These are phyloP conservation scores for Lepidocolaptes lacrymiger DNA, from an alignment of 2,797 vertebrate genomes.

Conservation along the genomic window DNA sequence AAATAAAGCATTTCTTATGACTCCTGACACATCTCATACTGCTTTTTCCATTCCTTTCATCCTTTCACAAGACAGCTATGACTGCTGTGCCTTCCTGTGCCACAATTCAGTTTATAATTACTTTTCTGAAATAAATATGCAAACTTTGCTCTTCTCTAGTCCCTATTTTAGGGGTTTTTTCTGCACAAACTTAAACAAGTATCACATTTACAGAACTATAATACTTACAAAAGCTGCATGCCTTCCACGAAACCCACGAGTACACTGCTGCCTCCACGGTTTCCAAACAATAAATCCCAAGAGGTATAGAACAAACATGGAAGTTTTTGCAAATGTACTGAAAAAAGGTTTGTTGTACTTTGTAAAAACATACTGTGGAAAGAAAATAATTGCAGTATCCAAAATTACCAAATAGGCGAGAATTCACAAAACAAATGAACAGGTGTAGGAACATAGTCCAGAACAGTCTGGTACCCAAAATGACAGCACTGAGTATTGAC, in stretches of 20 bases:
- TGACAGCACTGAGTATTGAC: not conserved
- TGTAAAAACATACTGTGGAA: constrained; percentile 91
- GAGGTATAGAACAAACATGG: constrained; percentile 95
- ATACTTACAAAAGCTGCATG: constrained; percentile 88
- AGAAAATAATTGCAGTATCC: constrained; percentile 32
- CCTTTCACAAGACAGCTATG: not conserved
- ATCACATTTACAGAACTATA: not conserved
- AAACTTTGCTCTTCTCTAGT: not conserved
- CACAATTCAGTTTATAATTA: not conserved
- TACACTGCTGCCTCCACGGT: constrained; percentile 95
- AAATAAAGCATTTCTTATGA: not conserved
- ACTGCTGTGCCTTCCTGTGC: not conserved
- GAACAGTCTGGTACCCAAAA: not conserved
- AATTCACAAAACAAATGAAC: not conserved
- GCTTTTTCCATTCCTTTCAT: not conserved
- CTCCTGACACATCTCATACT: not conserved
- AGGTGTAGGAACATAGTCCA: not conserved
- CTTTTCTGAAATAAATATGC: constrained; percentile 12
- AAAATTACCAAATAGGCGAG: constrained; percentile 10
- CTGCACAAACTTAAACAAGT: not conserved
- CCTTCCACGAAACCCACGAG: constrained; percentile 83
- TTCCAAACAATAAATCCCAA: constrained; percentile 96
- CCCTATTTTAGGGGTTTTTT: not conserved
- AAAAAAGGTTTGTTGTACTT: constrained; percentile 98
- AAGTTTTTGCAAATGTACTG: constrained; percentile 97